Evolutionary conservation across 2,113 vertebrate genomes (phyloP).

Genomic region (Eurystomus gularis): DNA sequence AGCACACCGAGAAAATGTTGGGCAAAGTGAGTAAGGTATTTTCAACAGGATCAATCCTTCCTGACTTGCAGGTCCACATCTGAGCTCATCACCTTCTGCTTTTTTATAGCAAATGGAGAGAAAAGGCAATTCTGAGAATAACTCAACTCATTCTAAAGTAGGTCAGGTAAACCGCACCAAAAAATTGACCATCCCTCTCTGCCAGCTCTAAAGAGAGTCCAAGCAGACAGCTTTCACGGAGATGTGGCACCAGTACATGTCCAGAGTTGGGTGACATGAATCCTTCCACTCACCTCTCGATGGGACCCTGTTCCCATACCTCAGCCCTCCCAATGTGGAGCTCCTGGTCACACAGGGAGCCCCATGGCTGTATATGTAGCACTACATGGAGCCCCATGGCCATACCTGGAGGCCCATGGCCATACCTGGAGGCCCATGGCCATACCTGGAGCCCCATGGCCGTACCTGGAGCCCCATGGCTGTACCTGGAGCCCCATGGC

Average conservation of each 20-base stretch:
- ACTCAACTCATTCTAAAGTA: neutral
- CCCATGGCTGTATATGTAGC: fast-evolving
- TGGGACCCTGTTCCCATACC: fast-evolving
- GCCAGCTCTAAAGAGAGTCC: neutral
- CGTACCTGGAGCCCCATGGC: fast-evolving
- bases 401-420: fast-evolving
- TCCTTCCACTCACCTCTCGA: fast-evolving
- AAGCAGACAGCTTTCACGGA: neutral
- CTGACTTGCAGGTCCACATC: neutral
- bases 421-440: fast-evolving
- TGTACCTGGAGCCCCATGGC: neutral
- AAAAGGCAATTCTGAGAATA: neutral
- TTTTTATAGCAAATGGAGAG: neutral
- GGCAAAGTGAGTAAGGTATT: neutral
- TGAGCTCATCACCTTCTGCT: neutral
- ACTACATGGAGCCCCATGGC: neutral
- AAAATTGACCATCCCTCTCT: neutral
- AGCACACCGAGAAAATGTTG: neutral
- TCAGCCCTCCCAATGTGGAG: fast-evolving
- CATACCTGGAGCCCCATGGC: neutral
- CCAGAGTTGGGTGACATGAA: fast-evolving
- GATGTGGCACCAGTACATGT: fast-evolving
- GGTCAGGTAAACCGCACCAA: neutral
- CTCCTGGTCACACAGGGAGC: neutral
- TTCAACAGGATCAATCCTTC: neutral